A percentile compares a stretch with the other conserved stretches of the same genome.
Conservation (phyloP, 2,797 vertebrate genomes). For the Eremophila alpestris region DNA sequence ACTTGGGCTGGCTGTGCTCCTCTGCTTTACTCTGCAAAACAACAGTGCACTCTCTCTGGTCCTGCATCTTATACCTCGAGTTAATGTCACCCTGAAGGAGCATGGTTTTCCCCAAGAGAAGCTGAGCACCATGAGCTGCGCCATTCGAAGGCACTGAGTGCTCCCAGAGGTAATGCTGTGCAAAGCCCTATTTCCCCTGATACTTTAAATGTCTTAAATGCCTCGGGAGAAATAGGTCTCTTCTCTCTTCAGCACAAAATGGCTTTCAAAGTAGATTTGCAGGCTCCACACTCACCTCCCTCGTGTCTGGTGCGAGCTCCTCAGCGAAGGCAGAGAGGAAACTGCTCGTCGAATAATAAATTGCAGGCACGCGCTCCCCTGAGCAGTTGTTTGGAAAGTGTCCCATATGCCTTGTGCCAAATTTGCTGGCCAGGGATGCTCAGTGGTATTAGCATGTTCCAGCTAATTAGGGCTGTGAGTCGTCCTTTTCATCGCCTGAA, state of each 20-base stretch:
- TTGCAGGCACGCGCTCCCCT: conserved; percentile 9
- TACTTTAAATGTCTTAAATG: background rate
- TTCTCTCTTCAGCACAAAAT: background rate
- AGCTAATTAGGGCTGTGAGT: conserved; percentile 57
- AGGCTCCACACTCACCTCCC: conserved; percentile 2
- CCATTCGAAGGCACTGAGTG: background rate
- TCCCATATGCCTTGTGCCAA: conserved; percentile 25
- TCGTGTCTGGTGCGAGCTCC: background rate
- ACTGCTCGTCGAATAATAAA: background rate
- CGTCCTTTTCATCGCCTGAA: conserved; percentile 38
- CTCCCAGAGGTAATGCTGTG: background rate
- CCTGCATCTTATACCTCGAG: background rate
- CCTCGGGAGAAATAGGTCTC: background rate
- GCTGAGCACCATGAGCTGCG: background rate
- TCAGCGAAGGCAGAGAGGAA: background rate
- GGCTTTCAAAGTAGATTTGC: conserved; percentile 23
- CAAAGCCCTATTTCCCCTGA: background rate
- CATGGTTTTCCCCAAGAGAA: background rate
- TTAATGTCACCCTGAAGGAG: conserved; percentile 2
- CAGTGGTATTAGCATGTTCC: conserved; percentile 54
- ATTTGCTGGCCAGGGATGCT: conserved; percentile 53
- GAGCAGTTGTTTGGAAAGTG: conserved; percentile 51
- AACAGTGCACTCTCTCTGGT: background rate
- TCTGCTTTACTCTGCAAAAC: background rate
- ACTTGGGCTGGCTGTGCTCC: background rate